Conservation (phyloP, 2,797 vertebrate species). For the Adrianichthys oophorus region DNA sequence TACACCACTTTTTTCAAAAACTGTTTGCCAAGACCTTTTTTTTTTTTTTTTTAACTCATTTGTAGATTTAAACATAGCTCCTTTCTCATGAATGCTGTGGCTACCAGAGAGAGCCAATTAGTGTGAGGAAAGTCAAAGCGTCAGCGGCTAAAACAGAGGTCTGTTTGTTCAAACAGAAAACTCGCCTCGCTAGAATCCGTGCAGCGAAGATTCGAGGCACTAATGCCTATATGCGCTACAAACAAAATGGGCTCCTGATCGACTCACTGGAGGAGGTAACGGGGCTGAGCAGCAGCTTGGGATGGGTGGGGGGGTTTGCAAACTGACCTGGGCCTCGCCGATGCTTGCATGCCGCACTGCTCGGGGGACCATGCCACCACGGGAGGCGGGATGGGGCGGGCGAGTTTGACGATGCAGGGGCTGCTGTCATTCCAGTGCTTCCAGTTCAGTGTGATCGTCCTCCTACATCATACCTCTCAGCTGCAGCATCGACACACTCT, state of each 20-base stretch:
- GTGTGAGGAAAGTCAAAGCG: slow-evolving; percentile 49
- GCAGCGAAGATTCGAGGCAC: slow-evolving; percentile 93
- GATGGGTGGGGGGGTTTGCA: slow-evolving; percentile 19
- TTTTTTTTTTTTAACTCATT: slow-evolving; percentile 29
- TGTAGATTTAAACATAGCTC: slow-evolving; percentile 52
- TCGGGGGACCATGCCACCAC: slow-evolving; percentile 63
- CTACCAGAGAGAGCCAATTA: slow-evolving; percentile 65
- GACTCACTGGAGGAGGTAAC: slow-evolving; percentile 88
- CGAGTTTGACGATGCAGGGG: slow-evolving; percentile 52
- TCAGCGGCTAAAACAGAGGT: slow-evolving; percentile 76
- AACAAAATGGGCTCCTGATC: slow-evolving; percentile 92
- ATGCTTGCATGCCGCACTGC: slow-evolving; percentile 74
- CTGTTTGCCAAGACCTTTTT: slow-evolving; percentile 63
- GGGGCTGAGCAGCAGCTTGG: slow-evolving; percentile 60
- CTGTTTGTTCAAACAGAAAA: slow-evolving; percentile 90
- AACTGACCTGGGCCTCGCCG: slow-evolving; percentile 65
- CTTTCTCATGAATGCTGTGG: slow-evolving; percentile 54
- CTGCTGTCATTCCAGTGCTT: slow-evolving; percentile 71
- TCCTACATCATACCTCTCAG: slow-evolving; percentile 65
- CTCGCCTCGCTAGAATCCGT: slow-evolving; percentile 93
- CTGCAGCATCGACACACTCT: slow-evolving; percentile 68
- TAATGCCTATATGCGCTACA: slow-evolving; percentile 98
- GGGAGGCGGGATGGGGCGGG: slow-evolving; percentile 8
- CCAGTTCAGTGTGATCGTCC: slow-evolving; percentile 56
- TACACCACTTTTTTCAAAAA: slow-evolving; percentile 22